These are phyloP conservation scores for Thysanoteuthis rhombus DNA, from an alignment of 2,888 invertebrate genomes.

Conservation along the genomic window DNA sequence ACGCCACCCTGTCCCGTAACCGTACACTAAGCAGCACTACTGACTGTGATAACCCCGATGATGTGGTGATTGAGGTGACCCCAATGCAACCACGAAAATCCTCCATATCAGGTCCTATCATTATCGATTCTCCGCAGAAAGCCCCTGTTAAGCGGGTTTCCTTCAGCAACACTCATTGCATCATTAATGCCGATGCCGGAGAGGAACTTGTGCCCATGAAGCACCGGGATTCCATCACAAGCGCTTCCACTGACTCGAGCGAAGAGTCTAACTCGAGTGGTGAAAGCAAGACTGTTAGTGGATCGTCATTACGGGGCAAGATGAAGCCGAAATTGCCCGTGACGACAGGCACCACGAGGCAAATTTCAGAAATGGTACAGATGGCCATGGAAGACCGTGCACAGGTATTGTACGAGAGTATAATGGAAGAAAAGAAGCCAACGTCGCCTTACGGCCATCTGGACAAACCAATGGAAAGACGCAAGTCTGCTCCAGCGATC, in stretches of 20 bases:
- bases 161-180: slow-evolving; percentile 60
- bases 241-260: slow-evolving; percentile 60
- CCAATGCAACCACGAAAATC: slow-evolving; percentile 43
- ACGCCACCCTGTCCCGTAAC: slow-evolving; percentile 45
- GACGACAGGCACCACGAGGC: slow-evolving; percentile 59
- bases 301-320: slow-evolving; percentile 49
- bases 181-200: slow-evolving; percentile 52
- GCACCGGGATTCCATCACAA: slow-evolving; percentile 60
- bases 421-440: slow-evolving; percentile 30
- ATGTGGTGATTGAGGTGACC: slow-evolving; percentile 45
- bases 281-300: slow-evolving; percentile 46
- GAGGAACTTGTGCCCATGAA: slow-evolving; percentile 50
- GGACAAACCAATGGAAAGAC: slow-evolving; percentile 40
- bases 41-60: slow-evolving; percentile 39
- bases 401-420: slow-evolving; percentile 19
- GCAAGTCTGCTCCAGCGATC: slow-evolving; percentile 47
- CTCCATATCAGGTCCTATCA: slow-evolving; percentile 42
- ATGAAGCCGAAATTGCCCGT: slow-evolving; percentile 58
- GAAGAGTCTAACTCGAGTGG: slow-evolving; percentile 62
- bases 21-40: slow-evolving; percentile 38
- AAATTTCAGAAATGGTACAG: slow-evolving; percentile 61
- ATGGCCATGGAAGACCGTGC: slow-evolving; percentile 51
- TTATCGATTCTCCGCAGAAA: slow-evolving; percentile 42
- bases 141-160: slow-evolving; percentile 60
- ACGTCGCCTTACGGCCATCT: slow-evolving; percentile 14